These are phyloP conservation scores for Selene dorsalis DNA, from an alignment of 2,797 vertebrate species.

Conservation along the genomic window DNA sequence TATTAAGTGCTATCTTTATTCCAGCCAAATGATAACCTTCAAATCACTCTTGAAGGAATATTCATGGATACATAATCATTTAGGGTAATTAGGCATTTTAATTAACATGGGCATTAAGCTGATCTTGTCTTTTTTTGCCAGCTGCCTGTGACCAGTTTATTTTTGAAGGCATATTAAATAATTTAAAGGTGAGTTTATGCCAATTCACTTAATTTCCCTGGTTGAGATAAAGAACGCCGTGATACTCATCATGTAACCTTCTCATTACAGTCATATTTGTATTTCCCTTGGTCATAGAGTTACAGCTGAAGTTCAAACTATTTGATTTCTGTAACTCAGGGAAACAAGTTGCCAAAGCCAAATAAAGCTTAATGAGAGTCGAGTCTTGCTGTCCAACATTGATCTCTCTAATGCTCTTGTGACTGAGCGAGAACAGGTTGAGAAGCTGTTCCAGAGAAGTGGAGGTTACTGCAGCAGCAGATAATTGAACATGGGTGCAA, in stretches of 20 bases:
- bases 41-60: slow-evolving; percentile 61
- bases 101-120: slow-evolving; percentile 59
- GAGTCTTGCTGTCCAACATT: not conserved
- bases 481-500: not conserved
- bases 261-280: not conserved
- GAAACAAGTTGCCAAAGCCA: not conserved
- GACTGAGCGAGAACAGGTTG: not conserved
- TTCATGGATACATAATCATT: slow-evolving; percentile 67
- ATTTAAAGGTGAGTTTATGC: slow-evolving; percentile 30
- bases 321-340: not conserved
- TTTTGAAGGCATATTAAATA: slow-evolving; percentile 23
- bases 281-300: slow-evolving; percentile 1
- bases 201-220: not conserved
- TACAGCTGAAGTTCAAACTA: not conserved
- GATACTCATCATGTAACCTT: not conserved
- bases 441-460: not conserved
- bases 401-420: not conserved
- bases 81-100: slow-evolving; percentile 61
- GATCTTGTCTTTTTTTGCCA: slow-evolving; percentile 38
- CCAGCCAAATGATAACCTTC: slow-evolving; percentile 70
- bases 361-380: not conserved
- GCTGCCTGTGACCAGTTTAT: slow-evolving; percentile 26
- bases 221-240: not conserved
- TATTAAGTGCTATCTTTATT: slow-evolving; percentile 59
- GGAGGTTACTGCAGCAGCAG: not conserved